phyloP scores from a whole-genome alignment of 1,140 invertebrate genomes.

The roundworm (Caenorhabditis elegans) region WBcel235 BX284603.4:7102001-7102500 shows the following conservation, averaged over 20 bases:
- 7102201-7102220: background rate
- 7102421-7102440: slow-evolving; percentile 1
- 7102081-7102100: too few species aligned
- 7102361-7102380: slow-evolving; percentile 8
- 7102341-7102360: background rate
- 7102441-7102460: background rate
- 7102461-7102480: background rate
- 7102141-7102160: background rate
- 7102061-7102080: too few species aligned
- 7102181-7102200: background rate
- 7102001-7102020: too few species aligned
- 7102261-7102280: slow-evolving; percentile 7
- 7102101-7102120: slow-evolving; percentile 18
- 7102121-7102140: slow-evolving; percentile 10
- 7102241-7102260: background rate
- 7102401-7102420: background rate
- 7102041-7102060: too few species aligned
- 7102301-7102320: background rate
- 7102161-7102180: background rate
- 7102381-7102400: background rate
- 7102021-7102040: too few species aligned
- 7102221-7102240: background rate
- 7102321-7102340: background rate
- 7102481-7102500: slow-evolving; percentile 28
- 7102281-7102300: background rate